Evolutionary conservation across 2,888 invertebrate species (phyloP).

Genomic region (Ypsolopha scabrella): DNA sequence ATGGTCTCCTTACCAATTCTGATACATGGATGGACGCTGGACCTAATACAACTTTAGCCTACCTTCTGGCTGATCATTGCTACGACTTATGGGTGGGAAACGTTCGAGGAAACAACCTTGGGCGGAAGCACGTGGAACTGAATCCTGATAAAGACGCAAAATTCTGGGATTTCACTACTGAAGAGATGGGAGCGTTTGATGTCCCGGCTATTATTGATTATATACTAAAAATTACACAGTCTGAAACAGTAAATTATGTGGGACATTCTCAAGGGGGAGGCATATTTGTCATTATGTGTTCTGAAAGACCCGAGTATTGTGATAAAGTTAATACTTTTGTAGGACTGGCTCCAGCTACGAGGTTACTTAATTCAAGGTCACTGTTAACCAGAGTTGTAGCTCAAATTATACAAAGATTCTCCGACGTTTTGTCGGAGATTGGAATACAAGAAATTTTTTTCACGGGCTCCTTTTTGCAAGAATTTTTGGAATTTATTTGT

Average conservation of each 20-base stretch:
- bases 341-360: slow-evolving; percentile 73
- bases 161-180: slow-evolving; percentile 76
- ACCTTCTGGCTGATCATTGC: slow-evolving; percentile 4
- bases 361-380: slow-evolving; percentile 53
- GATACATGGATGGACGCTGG: slow-evolving; percentile 2
- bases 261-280: slow-evolving; percentile 81
- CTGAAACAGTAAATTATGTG: slow-evolving; percentile 71
- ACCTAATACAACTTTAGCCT: not conserved
- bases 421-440: slow-evolving; percentile 33
- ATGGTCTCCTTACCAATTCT: slow-evolving; percentile 4
- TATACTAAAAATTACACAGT: slow-evolving; percentile 57
- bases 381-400: slow-evolving; percentile 26
- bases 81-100: slow-evolving; percentile 10
- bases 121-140: slow-evolving; percentile 47
- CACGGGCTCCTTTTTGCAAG: slow-evolving; percentile 46
- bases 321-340: slow-evolving; percentile 66
- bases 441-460: slow-evolving; percentile 76
- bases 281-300: slow-evolving; percentile 68
- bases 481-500: slow-evolving; percentile 27
- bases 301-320: slow-evolving; percentile 66
- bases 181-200: slow-evolving; percentile 78
- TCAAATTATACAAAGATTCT: slow-evolving; percentile 19
- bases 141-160: slow-evolving; percentile 22
- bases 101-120: slow-evolving; percentile 28
- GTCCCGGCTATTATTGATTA: slow-evolving; percentile 79